Evolutionary conservation across 2,888 invertebrate genomes (phyloP), one percentile per base, ranked within the genome.

Genomic region (Sphaeridia pumilis): DNA sequence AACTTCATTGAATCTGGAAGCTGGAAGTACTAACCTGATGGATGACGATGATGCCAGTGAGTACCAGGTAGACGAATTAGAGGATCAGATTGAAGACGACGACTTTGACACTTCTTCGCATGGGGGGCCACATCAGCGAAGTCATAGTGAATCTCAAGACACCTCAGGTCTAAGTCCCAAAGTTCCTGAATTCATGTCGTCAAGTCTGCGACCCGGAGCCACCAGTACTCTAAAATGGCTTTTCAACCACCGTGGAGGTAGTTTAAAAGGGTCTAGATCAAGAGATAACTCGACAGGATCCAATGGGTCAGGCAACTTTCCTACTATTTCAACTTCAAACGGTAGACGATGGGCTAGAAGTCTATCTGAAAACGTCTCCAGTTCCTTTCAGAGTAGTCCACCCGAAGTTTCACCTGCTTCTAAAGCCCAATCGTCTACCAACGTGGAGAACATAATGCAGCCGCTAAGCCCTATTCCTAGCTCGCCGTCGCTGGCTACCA

Each of bases 381-480:
- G 45, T 27, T n/a, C 54, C 43, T 86, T 86, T 67, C 85, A 85
- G 1, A 83, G 83, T 54, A 85, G 84, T 0, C 86, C 85, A 57
- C 87, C 86, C 38, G 81, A 87, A 22, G 84, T 85, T 70, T 87
- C 86, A 52, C 83, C 81, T 65, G 87, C 87, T 69, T 86, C 84
- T 1, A 79, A 27, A 10, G 21, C 12, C 17, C 25, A 46, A 10
- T 38, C 22, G 12, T 35, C 45, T 34, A 42, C 25, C 24, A 21
- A 27, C 4, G 26, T 44, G 27, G 55, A 55, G 20, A 47, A 46
- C 45, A n/a, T n/a, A n/a, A 78, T 82, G 61, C 79, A 82, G 66
- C 84, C 84, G 45, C 75, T 92, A 25, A 90, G 88, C 71, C 89
- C 90, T 1, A 87, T 90, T 68, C 86, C 88, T 21, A 89, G 88